Evolutionary conservation across 1,140 invertebrate genomes (phyloP).

Genomic region (honey bee (Apis mellifera)): DNA sequence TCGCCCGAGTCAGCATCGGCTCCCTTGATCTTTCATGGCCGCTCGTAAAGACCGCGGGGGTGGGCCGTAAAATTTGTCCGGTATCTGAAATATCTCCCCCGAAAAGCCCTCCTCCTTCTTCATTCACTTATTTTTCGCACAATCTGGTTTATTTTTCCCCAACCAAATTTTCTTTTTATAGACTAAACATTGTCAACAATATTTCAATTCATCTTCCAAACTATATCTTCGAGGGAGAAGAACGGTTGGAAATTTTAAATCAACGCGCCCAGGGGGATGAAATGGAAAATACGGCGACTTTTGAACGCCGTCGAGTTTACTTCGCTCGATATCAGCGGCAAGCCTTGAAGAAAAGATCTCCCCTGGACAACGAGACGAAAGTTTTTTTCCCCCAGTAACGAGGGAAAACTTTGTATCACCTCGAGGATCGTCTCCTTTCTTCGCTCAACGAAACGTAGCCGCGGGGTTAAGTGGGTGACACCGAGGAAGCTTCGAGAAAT

Average conservation of each 20-base stretch:
- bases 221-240: no score
- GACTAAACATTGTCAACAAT: no score
- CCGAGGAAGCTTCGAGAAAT: conserved; percentile 64
- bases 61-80: conserved; percentile 70
- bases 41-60: conserved; percentile 65
- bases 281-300: background rate
- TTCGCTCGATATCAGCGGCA: background rate
- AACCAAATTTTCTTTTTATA: no score
- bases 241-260: no score
- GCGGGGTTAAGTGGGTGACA: conserved; percentile 66
- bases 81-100: conserved; percentile 60
- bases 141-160: no score
- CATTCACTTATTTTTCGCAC: background rate
- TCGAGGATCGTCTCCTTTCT: conserved; percentile 30
- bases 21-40: conserved; percentile 72
- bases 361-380: conserved; percentile 4
- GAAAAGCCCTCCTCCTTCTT: conserved; percentile 41
- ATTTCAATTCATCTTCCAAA: no score
- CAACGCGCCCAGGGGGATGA: background rate
- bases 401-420: conserved; percentile 43
- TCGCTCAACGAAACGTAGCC: conserved; percentile 57
- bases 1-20: conserved; percentile 69
- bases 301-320: background rate
- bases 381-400: conserved; percentile 31
- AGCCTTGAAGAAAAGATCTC: conserved; percentile 1